Evolutionary conservation across 2,888 invertebrate species (phyloP), one percentile per base, ranked within the genome.

Genomic region (Spialia ferax): DNA sequence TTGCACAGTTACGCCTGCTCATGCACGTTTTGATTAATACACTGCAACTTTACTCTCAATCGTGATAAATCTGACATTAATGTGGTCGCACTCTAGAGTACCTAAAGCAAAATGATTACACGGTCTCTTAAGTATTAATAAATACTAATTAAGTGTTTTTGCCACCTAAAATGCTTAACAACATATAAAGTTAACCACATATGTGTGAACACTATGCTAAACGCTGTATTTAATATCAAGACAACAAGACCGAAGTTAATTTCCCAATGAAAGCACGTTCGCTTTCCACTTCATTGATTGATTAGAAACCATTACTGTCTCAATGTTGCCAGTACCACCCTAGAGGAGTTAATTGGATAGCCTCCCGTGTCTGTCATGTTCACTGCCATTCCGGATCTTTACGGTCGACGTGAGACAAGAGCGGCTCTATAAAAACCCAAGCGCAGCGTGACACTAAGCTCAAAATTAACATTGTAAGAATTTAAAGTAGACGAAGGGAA

Each of bases 401-500:
- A 61, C 29, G 60, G 54, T 60, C 23, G 52, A 38, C 42, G 42
- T 20, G 29, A 11, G 54, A 55, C 61, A 54, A 38, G 57, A 45
- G 52, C 54, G 32, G 18, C 22, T 55, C 20, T 11, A 55, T 55
- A 67, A 67, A 67, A 67, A 66, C 52, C 42, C 42, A 66, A 59
- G 42, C 42, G 20, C 67, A 32, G 35, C 45, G 61, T 67, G 61
- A 67, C 32, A 63, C 38, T 54, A 42, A 55, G 60, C 54, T 48
- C 32, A 61, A 54, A 52, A 52, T 48, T 66, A 60, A 67, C 67
- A 55, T 48, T 67, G 61, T 67, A 48, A 56, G 67, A 67, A 67
- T 61, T 55, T 67, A 61, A 67, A 67, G 67, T 56, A 48, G 61
- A 61, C 20, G 20, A 60, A 60, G 20, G 48, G 15, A 20, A 48